Conservation (phyloP, 2,797 vertebrate genomes). For the Gambusia yucatana region DNA sequence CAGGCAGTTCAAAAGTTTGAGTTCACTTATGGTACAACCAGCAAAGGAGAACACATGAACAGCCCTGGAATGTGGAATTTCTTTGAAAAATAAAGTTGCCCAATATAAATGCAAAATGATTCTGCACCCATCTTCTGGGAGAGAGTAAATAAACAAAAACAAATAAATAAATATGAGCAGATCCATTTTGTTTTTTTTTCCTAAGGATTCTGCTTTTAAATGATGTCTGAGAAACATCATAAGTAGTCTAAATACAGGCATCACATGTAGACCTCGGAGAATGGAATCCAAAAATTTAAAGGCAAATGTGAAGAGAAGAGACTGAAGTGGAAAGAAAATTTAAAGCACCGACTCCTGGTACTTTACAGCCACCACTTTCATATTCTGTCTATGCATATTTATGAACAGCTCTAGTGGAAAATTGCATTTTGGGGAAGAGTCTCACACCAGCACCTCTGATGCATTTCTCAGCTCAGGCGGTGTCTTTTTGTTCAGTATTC, state of each 20-base stretch:
- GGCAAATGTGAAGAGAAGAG: slow-evolving; percentile 27
- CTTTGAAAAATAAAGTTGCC: slow-evolving; percentile 41
- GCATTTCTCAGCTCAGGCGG: slow-evolving; percentile 64
- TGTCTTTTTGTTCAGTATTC: slow-evolving; percentile 35
- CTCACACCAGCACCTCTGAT: slow-evolving; percentile 73
- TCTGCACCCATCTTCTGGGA: not conserved
- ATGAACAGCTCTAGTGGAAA: slow-evolving; percentile 83
- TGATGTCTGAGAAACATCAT: slow-evolving; percentile 74
- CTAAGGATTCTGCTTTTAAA: slow-evolving; percentile 66
- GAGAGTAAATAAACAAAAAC: not conserved
- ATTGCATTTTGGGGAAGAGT: slow-evolving; percentile 78
- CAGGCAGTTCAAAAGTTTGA: not conserved
- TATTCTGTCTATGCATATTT: slow-evolving; percentile 85
- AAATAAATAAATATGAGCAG: slow-evolving; percentile 1
- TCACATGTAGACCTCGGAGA: slow-evolving; percentile 79
- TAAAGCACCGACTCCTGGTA: slow-evolving; percentile 70
- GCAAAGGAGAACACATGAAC: not conserved
- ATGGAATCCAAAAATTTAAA: slow-evolving; percentile 21
- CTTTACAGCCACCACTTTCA: slow-evolving; percentile 65
- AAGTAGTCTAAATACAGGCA: slow-evolving; percentile 80
- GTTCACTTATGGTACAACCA: not conserved
- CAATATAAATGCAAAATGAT: slow-evolving; percentile 58
- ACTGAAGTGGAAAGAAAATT: slow-evolving; percentile 66
- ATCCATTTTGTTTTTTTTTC: slow-evolving; percentile 62
- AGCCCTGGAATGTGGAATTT: not conserved